phyloP scores from a whole-genome alignment of 2,888 invertebrate genomes.

The Cheilosia vulpina region DNA sequence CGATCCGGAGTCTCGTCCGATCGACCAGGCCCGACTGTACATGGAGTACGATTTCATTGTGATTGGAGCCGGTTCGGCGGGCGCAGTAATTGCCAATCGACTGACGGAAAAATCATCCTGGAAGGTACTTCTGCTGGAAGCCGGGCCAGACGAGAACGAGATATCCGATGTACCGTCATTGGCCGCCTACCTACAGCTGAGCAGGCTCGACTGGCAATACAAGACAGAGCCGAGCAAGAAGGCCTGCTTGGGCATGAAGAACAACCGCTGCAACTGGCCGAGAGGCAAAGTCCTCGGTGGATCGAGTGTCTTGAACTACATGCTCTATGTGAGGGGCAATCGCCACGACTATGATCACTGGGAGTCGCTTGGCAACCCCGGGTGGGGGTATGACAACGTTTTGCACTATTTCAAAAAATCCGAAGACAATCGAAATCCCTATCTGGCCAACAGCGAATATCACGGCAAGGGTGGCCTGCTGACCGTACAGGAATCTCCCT shows the following conservation, averaged over 20 bases:
- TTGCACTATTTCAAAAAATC: slow-evolving; percentile 95
- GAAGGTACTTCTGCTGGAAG: slow-evolving; percentile 92
- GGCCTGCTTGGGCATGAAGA: slow-evolving; percentile 93
- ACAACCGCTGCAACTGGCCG: slow-evolving; percentile 93
- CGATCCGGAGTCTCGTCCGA: slow-evolving; percentile 91
- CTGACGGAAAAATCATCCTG: slow-evolving; percentile 90
- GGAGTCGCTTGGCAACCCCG: slow-evolving; percentile 93
- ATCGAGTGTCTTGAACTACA: slow-evolving; percentile 93
- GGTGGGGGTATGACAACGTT: slow-evolving; percentile 94
- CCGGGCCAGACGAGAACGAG: slow-evolving; percentile 94
- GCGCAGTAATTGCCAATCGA: slow-evolving; percentile 93
- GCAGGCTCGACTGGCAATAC: slow-evolving; percentile 94
- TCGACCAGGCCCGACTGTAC: slow-evolving; percentile 87
- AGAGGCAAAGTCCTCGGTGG: slow-evolving; percentile 95
- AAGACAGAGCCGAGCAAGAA: slow-evolving; percentile 93
- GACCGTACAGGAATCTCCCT: slow-evolving; percentile 93
- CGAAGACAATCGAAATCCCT: slow-evolving; percentile 94
- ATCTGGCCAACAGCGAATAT: slow-evolving; percentile 87
- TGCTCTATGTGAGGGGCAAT: slow-evolving; percentile 95
- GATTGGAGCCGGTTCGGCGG: slow-evolving; percentile 94
- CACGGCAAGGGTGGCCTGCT: slow-evolving; percentile 90
- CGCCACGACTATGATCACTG: slow-evolving; percentile 94
- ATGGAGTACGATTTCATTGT: slow-evolving; percentile 94
- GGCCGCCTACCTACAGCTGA: slow-evolving; percentile 93
- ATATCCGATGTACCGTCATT: slow-evolving; percentile 94